Conservation (phyloP, 2,797 vertebrate species). For the Paedocypris micromegethes region DNA sequence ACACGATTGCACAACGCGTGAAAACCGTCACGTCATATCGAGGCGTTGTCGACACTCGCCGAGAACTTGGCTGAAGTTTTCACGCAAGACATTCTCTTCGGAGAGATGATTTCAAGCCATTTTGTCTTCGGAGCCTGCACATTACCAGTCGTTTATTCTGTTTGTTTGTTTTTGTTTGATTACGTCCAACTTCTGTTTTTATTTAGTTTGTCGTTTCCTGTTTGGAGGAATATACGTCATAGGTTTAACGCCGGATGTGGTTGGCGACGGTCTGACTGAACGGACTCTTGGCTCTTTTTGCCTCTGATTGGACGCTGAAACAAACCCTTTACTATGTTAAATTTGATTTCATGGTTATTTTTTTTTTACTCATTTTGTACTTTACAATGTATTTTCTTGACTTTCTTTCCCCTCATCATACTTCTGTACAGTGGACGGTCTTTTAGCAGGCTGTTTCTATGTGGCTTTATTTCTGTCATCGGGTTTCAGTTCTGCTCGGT, state of each 20-base stretch:
- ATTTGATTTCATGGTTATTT: constrained; percentile 2
- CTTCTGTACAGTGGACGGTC: constrained; percentile 44
- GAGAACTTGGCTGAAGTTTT: not conserved
- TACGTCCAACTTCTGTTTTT: too few relatives aligned
- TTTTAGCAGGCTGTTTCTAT: constrained; percentile 44
- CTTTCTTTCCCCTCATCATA: constrained; percentile 14
- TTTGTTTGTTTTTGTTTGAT: constrained; percentile 26
- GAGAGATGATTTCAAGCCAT: constrained; percentile 25
- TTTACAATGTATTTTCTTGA: constrained; percentile 41
- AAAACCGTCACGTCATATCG: too few relatives aligned
- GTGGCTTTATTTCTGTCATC: constrained; percentile 59
- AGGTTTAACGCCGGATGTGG: too few relatives aligned
- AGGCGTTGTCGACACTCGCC: not conserved
- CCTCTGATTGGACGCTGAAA: constrained; percentile 57
- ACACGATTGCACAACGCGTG: too few relatives aligned
- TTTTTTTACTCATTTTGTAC: constrained; percentile 42
- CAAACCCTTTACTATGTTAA: constrained; percentile 29
- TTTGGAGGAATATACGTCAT: too few relatives aligned
- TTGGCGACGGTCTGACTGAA: too few relatives aligned
- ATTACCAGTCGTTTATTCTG: constrained; percentile 29
- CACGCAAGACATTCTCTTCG: constrained; percentile 2
- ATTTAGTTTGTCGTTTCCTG: too few relatives aligned
- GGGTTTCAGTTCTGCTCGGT: constrained; percentile 68
- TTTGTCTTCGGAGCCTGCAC: constrained; percentile 30
- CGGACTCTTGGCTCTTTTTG: constrained; percentile 39